Conservation (phyloP, 2,888 invertebrate species). For the Incurvaria masculella region DNA sequence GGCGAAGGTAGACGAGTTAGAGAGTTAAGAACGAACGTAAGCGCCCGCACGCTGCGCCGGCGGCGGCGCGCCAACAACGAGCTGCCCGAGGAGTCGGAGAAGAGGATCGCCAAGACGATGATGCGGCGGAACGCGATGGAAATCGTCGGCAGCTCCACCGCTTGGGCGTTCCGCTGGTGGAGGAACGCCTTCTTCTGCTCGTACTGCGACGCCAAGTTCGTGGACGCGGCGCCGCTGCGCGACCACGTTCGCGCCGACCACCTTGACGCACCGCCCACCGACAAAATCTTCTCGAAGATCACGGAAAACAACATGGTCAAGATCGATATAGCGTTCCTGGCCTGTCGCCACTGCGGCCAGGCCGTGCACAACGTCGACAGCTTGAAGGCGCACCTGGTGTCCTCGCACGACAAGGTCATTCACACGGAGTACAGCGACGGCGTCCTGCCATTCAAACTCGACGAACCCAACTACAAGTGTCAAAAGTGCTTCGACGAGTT, state of each 20-base stretch:
- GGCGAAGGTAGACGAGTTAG: conserved; percentile 30
- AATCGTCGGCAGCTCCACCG: conserved; percentile 39
- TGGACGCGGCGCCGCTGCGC: conserved; percentile 29
- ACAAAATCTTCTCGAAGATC: conserved; percentile 36
- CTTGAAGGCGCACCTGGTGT: conserved; percentile 32
- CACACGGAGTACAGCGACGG: conserved; percentile 36
- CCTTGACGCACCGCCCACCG: conserved; percentile 27
- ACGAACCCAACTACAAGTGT: conserved; percentile 24
- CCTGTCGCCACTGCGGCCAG: conserved; percentile 33
- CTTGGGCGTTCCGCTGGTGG: conserved; percentile 48
- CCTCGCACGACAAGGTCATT: conserved; percentile 26
- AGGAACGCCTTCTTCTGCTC: conserved; percentile 41
- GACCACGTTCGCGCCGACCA: conserved; percentile 31
- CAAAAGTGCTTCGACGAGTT: conserved; percentile 33
- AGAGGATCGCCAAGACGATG: conserved; percentile 42
- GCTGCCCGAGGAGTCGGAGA: conserved; percentile 40
- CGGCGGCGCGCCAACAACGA: conserved; percentile 44
- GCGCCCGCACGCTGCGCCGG: conserved; percentile 43
- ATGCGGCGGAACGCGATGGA: conserved; percentile 42
- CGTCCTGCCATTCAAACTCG: conserved; percentile 39
- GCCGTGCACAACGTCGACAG: conserved; percentile 25
- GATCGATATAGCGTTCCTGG: conserved; percentile 35
- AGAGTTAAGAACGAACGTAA: conserved; percentile 42
- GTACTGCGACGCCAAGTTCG: conserved; percentile 37
- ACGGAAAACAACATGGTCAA: conserved; percentile 48